phyloP scores from a whole-genome alignment of 2,797 vertebrate species.

The Gila robusta region DNA sequence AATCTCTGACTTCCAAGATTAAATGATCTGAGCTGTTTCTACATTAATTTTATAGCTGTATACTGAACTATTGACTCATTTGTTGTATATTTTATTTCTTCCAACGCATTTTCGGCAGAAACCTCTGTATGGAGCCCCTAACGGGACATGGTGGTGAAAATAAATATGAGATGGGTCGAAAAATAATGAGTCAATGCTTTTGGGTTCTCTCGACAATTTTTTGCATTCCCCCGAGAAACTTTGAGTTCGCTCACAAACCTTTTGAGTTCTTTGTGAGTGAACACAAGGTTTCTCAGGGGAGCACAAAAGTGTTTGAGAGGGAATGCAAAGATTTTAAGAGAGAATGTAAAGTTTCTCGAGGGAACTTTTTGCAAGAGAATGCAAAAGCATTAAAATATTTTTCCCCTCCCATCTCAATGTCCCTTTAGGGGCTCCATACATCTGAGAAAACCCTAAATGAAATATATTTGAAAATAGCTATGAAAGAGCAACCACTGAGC shows the following conservation, averaged over 20 bases:
- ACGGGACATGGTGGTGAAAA: not conserved
- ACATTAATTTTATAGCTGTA: not conserved
- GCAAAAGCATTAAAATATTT: not conserved
- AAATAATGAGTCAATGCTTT: not conserved
- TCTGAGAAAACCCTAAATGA: not conserved
- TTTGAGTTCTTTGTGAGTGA: not conserved
- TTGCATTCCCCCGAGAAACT: not conserved
- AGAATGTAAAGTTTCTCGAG: not conserved
- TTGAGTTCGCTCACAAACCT: not conserved
- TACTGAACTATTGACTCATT: not conserved
- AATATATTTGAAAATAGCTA: not conserved
- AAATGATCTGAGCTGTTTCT: not conserved
- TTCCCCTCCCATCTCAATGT: not conserved
- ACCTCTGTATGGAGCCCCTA: not conserved
- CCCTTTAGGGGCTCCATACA: not conserved
- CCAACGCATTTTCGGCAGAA: not conserved
- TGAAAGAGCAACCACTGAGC: slow-evolving; percentile 2
- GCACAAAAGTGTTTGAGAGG: too few species aligned
- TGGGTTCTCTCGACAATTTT: not conserved
- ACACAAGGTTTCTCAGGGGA: not conserved
- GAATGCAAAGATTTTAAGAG: not conserved
- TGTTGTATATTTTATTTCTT: not conserved
- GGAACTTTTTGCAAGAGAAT: not conserved
- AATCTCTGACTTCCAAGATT: not conserved
- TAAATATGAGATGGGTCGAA: not conserved